Evolutionary conservation across 1,140 invertebrate genomes (phyloP).

Genomic region (Sitophilus oryzae): DNA sequence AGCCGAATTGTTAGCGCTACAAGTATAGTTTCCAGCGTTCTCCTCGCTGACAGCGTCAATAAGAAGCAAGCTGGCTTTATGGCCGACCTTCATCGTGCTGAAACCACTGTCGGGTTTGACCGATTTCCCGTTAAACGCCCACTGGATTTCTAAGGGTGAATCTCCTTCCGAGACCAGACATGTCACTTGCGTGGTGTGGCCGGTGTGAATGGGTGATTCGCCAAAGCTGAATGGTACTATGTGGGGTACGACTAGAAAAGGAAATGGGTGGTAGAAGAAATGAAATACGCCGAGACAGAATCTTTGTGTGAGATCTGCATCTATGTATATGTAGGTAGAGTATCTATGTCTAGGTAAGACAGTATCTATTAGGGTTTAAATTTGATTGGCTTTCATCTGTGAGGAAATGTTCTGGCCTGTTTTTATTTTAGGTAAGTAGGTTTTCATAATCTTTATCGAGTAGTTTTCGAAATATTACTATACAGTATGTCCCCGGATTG

Average conservation of each 20-base stretch:
- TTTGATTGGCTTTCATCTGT: too few relatives aligned
- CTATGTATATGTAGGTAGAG: too few relatives aligned
- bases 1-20: constrained; percentile 39
- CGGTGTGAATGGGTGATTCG: constrained; percentile 60
- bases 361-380: too few relatives aligned
- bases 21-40: constrained; percentile 54
- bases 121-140: constrained; percentile 50
- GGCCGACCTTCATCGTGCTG: constrained; percentile 57
- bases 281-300: not conserved
- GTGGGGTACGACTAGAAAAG: constrained; percentile 51
- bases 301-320: too few relatives aligned
- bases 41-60: constrained; percentile 55
- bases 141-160: constrained; percentile 56
- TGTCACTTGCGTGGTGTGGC: constrained; percentile 64
- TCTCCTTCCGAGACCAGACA: constrained; percentile 61
- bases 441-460: too few relatives aligned
- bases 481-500: too few relatives aligned
- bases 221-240: constrained; percentile 57
- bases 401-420: too few relatives aligned
- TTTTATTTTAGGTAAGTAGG: too few relatives aligned
- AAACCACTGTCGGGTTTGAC: constrained; percentile 44
- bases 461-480: too few relatives aligned
- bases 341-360: too few relatives aligned
- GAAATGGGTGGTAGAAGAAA: not conserved
- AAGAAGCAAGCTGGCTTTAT: constrained; percentile 63